phyloP scores from a whole-genome alignment of 2,888 invertebrate species.

The Drosophila anomalata region DNA sequence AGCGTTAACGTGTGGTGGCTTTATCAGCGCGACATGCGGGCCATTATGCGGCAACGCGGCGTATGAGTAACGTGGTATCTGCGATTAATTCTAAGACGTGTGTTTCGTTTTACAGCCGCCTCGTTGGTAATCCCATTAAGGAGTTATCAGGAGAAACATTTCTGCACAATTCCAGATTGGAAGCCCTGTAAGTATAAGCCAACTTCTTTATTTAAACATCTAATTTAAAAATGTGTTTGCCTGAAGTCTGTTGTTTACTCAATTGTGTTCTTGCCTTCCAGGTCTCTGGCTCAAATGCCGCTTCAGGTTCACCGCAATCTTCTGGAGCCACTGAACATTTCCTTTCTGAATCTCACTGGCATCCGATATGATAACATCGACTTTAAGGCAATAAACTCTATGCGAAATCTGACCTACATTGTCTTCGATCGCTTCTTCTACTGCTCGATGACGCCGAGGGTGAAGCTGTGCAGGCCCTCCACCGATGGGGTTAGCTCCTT shows the following conservation, averaged over 20 bases:
- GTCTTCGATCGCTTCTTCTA: constrained; percentile 87
- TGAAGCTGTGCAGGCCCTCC: constrained; percentile 86
- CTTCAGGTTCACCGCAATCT: constrained; percentile 72
- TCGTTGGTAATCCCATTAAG: constrained; percentile 84
- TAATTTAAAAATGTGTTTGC: neutral
- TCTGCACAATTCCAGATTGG: constrained; percentile 82
- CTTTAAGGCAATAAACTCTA: constrained; percentile 84
- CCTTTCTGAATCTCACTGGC: constrained; percentile 85
- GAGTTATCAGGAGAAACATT: constrained; percentile 84
- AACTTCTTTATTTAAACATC: neutral
- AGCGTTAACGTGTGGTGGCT: constrained; percentile 35
- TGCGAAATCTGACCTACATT: constrained; percentile 85
- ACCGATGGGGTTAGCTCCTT: constrained; percentile 88
- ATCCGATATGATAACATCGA: constrained; percentile 85
- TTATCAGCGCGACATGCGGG: constrained; percentile 51
- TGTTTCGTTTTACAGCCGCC: constrained; percentile 82
- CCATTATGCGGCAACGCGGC: constrained; percentile 61
- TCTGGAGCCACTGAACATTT: constrained; percentile 78
- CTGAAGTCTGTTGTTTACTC: neutral
- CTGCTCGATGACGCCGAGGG: constrained; percentile 86
- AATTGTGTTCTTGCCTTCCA: constrained; percentile 48
- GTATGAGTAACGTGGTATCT: constrained; percentile 56
- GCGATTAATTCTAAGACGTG: constrained; percentile 35
- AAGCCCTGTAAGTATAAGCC: constrained; percentile 85
- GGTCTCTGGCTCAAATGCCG: constrained; percentile 84